These are phyloP conservation scores for Drosophila oshimai DNA, from an alignment of 1,140 invertebrate genomes.

Conservation along the genomic window DNA sequence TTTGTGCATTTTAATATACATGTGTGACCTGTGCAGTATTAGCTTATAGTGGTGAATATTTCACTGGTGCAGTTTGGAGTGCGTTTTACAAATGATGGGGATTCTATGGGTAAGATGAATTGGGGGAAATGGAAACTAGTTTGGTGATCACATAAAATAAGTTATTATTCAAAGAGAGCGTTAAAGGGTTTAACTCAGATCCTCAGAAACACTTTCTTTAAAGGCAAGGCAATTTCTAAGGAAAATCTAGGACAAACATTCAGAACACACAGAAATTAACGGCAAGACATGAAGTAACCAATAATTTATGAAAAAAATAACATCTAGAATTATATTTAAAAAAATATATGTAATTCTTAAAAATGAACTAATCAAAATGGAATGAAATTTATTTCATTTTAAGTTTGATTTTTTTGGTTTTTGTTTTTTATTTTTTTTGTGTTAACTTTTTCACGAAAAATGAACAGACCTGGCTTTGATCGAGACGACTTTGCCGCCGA, in stretches of 20 bases:
- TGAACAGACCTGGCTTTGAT: conserved; percentile 97
- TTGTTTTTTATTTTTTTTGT: conserved; percentile 27
- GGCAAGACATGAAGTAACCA: conserved; percentile 41
- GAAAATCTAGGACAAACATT: conserved; percentile 53
- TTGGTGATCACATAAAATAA: conserved; percentile 1
- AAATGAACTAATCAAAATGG: conserved; percentile 70
- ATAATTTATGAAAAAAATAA: conserved; percentile 22
- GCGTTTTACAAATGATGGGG: conserved; percentile 24
- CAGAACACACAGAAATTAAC: conserved; percentile 44
- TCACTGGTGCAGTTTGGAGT: conserved; percentile 52
- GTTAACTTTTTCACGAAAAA: conserved; percentile 46
- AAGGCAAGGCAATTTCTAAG: not conserved
- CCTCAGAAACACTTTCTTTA: not conserved
- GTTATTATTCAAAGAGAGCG: not conserved
- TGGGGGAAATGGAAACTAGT: not conserved
- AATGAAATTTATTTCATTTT: conserved; percentile 38
- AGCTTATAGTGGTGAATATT: conserved; percentile 40
- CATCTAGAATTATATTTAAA: conserved; percentile 38
- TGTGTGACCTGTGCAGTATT: conserved; percentile 60
- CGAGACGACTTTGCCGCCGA: conserved; percentile 97
- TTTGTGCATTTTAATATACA: conserved; percentile 40
- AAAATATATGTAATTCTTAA: conserved; percentile 26
- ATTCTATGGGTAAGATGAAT: conserved; percentile 8
- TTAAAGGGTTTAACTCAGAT: not conserved
- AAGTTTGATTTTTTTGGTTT: conserved; percentile 15